A percentile compares a stretch with the other conserved stretches of the same genome.
Conservation (phyloP, 2,797 vertebrate species). For the Girardinus metallicus region DNA sequence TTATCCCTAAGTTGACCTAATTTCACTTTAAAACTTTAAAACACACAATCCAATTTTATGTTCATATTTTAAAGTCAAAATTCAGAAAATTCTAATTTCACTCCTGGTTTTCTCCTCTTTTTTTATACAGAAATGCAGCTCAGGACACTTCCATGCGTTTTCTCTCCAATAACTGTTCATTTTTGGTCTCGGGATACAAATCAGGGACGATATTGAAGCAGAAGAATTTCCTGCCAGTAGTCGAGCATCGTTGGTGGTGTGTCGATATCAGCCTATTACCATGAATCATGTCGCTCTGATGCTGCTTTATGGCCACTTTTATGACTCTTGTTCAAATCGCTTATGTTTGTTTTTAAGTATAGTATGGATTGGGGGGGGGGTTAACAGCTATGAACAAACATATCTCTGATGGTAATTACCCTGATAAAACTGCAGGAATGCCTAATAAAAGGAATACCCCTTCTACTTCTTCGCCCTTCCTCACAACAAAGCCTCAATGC, state of each 20-base stretch:
- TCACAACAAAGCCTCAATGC: neutral
- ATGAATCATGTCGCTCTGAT: neutral
- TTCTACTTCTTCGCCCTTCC: neutral
- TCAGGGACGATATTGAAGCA: neutral
- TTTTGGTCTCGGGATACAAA: neutral
- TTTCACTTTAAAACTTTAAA: neutral
- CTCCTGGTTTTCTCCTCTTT: neutral
- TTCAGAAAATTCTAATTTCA: neutral
- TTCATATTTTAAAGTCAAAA: neutral
- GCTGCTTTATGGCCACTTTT: neutral
- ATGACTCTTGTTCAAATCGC: neutral
- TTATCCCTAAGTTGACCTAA: neutral
- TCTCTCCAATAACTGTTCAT: neutral
- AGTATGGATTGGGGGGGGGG: neutral
- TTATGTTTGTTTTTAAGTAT: neutral
- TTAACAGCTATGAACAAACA: conserved; percentile 6
- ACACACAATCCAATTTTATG: neutral
- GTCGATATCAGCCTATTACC: neutral
- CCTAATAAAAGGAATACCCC: neutral
- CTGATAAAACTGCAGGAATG: neutral
- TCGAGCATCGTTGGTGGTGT: neutral
- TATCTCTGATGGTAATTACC: conserved; percentile 7
- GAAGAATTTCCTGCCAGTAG: neutral
- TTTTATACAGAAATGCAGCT: neutral
- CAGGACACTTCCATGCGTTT: neutral